Evolutionary conservation across 23 tunicate species (phyloP).

Genomic region (Clavelina lepadiformis): DNA sequence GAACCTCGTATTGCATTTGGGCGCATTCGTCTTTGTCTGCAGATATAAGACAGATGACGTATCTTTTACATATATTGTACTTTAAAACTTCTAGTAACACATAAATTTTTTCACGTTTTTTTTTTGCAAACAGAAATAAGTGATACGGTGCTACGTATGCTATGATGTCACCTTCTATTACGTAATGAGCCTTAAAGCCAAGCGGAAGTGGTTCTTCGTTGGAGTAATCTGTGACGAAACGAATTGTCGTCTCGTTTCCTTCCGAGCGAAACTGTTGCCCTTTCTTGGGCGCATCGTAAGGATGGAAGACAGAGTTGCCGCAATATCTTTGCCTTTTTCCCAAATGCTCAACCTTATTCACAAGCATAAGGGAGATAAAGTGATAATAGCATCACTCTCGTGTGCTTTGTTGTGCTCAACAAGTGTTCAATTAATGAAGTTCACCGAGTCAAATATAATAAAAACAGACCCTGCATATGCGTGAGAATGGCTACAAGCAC

Average conservation of each 20-base stretch:
- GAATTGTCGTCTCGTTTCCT: conserved; percentile 34
- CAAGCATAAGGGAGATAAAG: no score
- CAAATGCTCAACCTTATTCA: conserved; percentile 13
- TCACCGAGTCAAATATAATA: no score
- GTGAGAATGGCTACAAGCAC: no score
- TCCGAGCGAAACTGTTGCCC: conserved; percentile 10
- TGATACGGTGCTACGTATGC: neutral
- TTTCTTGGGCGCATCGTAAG: conserved; percentile 19
- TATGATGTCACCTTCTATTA: conserved; percentile 25
- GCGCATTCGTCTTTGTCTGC: conserved; percentile 71
- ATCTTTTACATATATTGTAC: neutral
- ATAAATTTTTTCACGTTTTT: neutral
- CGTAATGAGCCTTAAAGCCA: conserved; percentile 61
- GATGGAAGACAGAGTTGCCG: neutral
- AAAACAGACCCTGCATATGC: no score
- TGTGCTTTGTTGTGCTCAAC: no score
- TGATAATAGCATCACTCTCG: no score
- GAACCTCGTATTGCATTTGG: conserved; percentile 26
- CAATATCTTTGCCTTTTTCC: conserved; percentile 12
- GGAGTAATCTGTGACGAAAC: conserved; percentile 67
- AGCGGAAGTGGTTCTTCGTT: conserved; percentile 58
- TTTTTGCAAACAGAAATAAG: neutral
- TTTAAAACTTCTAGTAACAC: neutral
- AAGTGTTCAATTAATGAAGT: no score
- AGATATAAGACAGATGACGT: neutral